Conservation (phyloP, 2,113 vertebrate genomes). For the Eupsittula cactorum region DNA sequence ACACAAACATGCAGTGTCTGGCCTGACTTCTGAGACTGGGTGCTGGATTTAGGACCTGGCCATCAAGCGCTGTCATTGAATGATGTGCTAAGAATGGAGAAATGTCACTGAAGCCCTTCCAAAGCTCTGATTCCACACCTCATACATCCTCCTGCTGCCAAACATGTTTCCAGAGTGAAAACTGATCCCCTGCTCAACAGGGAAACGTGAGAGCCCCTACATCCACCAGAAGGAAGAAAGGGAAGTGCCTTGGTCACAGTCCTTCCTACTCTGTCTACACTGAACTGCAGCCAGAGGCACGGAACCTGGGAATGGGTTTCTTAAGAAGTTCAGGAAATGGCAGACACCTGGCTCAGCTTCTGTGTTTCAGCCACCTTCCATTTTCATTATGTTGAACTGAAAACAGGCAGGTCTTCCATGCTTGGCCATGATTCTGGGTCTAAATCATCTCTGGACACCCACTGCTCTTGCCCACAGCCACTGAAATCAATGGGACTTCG, state of each 20-base stretch:
- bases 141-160: constrained; percentile 5
- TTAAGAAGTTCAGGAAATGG: neutral
- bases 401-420: neutral
- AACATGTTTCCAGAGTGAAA: constrained; percentile 53
- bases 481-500: neutral
- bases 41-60: constrained; percentile 14
- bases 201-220: constrained; percentile 39
- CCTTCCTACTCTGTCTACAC: constrained; percentile 16
- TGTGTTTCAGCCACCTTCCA: neutral
- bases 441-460: neutral
- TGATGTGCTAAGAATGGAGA: constrained; percentile 53
- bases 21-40: neutral
- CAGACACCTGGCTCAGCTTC: neutral
- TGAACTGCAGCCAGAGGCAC: neutral
- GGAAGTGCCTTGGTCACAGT: constrained; percentile 44
- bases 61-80: constrained; percentile 21
- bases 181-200: neutral
- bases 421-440: neutral
- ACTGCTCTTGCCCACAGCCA: neutral
- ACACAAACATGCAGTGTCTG: neutral
- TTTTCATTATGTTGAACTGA: neutral
- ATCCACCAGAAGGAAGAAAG: constrained; percentile 36
- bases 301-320: neutral
- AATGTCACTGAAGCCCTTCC: constrained; percentile 54
- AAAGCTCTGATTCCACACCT: constrained; percentile 27